Percentiles rank a stretch among this genome's conserved stretches.
phyloP scores from a whole-genome alignment of 53 echinoderm and acorn worm species.

The Zoroaster sp. region DNA sequence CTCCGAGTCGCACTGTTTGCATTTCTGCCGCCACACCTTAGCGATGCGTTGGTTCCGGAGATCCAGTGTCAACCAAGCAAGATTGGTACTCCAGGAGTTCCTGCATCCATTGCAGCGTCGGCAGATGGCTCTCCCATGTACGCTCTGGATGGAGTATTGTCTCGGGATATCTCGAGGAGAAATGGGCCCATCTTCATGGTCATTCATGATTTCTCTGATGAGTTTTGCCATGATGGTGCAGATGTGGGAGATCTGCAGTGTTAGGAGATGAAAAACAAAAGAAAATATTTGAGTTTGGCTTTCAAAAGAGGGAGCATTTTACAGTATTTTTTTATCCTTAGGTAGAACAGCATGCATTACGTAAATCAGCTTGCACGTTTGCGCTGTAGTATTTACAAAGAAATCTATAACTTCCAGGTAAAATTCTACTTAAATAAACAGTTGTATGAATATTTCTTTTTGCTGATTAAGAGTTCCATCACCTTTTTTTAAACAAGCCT shows the following conservation, averaged over 20 bases:
- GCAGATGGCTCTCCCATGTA: constrained; percentile 14
- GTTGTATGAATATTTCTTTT: too few relatives aligned
- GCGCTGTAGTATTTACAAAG: too few relatives aligned
- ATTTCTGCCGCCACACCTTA: constrained; percentile 30
- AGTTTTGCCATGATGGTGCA: constrained; percentile 10
- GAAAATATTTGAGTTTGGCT: too few relatives aligned
- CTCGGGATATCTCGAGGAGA: neutral
- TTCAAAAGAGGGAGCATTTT: too few relatives aligned
- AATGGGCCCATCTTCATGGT: neutral
- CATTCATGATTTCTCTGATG: constrained; percentile 6
- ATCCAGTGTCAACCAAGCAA: constrained; percentile 17
- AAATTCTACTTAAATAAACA: too few relatives aligned
- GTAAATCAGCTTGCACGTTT: too few relatives aligned
- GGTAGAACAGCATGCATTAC: too few relatives aligned
- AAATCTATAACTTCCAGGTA: too few relatives aligned
- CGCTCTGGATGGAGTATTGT: neutral
- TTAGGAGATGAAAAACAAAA: neutral
- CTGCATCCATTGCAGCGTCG: neutral
- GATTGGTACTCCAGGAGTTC: constrained; percentile 27
- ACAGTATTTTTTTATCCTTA: too few relatives aligned
- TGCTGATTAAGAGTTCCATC: too few relatives aligned
- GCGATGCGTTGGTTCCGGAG: constrained; percentile 19
- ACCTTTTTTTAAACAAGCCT: too few relatives aligned
- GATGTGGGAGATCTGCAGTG: neutral
- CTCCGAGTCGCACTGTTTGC: neutral